Evolutionary conservation across 2,888 invertebrate genomes (phyloP).

Genomic region (Stomorhina lunata): DNA sequence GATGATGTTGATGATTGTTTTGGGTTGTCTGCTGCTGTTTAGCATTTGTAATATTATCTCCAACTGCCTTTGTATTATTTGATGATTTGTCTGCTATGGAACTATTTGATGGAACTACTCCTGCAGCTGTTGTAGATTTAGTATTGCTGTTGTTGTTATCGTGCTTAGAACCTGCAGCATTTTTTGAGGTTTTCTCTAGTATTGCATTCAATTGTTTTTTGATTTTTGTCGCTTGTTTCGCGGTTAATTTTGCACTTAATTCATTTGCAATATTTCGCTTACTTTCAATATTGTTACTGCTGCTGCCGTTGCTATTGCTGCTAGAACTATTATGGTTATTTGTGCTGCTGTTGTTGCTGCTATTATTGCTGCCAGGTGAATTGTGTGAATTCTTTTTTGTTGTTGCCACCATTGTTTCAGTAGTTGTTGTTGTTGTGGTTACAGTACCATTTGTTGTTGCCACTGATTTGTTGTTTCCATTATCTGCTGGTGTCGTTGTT

Average conservation of each 20-base stretch:
- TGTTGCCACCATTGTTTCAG: constrained; percentile 44
- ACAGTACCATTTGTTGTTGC: constrained; percentile 58
- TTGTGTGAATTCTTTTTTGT: constrained; percentile 66
- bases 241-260: constrained; percentile 74
- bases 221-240: constrained; percentile 77
- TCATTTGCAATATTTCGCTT: constrained; percentile 70
- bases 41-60: constrained; percentile 50
- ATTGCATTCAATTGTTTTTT: constrained; percentile 77
- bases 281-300: constrained; percentile 64
- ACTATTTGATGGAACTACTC: constrained; percentile 21
- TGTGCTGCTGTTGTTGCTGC: constrained; percentile 59
- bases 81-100: constrained; percentile 52
- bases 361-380: constrained; percentile 65
- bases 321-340: constrained; percentile 63
- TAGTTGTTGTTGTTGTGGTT: constrained; percentile 61
- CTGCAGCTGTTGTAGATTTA: background rate
- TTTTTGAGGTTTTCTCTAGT: constrained; percentile 73
- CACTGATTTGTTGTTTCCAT: constrained; percentile 31
- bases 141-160: constrained; percentile 4
- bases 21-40: constrained; percentile 54
- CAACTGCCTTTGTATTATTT: constrained; percentile 44
- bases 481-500: constrained; percentile 54
- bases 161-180: constrained; percentile 61
- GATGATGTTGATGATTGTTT: constrained; percentile 61
- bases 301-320: constrained; percentile 58